Conservation (phyloP, 2,113 vertebrate species). For the Carlito syrichta region DNA sequence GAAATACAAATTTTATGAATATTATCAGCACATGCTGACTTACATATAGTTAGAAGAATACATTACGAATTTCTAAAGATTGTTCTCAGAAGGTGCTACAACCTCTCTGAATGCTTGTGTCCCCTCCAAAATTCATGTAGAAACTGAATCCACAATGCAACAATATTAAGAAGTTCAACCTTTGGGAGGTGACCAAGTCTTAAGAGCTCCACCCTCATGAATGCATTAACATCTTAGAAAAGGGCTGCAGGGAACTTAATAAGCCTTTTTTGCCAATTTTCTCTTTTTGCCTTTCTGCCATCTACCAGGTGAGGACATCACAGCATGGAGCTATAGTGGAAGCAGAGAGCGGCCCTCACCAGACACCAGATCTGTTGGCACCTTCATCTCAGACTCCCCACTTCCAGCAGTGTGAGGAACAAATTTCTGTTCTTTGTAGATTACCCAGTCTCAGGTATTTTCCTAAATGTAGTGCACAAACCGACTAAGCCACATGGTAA, state of each 20-base stretch:
- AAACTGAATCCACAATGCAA: not conserved
- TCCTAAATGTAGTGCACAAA: not conserved
- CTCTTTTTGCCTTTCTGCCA: not conserved
- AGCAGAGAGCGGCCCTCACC: not conserved
- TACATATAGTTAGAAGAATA: slow-evolving; percentile 49
- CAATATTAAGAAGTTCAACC: not conserved
- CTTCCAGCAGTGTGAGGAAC: not conserved
- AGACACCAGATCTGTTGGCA: not conserved
- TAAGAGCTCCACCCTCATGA: not conserved
- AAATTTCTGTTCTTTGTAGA: not conserved
- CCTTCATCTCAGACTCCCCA: not conserved
- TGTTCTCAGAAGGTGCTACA: slow-evolving; percentile 35
- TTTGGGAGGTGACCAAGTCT: not conserved
- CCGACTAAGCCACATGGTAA: not conserved
- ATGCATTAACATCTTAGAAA: not conserved
- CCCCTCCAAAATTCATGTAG: not conserved
- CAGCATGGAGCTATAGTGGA: not conserved
- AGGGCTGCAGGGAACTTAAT: not conserved
- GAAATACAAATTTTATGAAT: slow-evolving; percentile 39
- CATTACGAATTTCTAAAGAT: slow-evolving; percentile 58
- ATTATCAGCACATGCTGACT: slow-evolving; percentile 42
- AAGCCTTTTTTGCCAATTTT: not conserved
- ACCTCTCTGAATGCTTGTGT: not conserved
- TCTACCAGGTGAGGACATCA: not conserved
- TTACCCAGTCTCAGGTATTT: not conserved